A percentile compares a stretch with the other conserved stretches of the same genome.
Conservation (phyloP, 2,888 invertebrate genomes). For the Nephrotoma guestfalica region DNA sequence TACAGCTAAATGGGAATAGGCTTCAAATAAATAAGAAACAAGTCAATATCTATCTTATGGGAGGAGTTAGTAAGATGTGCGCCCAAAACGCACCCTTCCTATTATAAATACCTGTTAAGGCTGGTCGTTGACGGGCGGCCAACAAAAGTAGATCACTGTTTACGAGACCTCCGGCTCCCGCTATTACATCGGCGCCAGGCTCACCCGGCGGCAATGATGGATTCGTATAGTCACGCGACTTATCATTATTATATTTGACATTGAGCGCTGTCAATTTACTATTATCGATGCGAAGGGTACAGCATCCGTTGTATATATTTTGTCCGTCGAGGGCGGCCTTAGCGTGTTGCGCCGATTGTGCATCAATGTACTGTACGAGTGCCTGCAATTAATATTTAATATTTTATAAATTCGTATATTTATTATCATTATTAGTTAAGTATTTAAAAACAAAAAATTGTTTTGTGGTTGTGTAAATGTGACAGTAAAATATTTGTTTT, state of each 20-base stretch:
- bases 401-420: not conserved
- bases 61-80: not conserved
- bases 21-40: constrained; percentile 1
- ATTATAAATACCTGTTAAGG: constrained; percentile 35
- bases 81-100: constrained; percentile 25
- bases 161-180: constrained; percentile 37
- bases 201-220: constrained; percentile 95
- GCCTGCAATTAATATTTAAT: constrained; percentile 49
- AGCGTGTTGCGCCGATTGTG: constrained; percentile 91
- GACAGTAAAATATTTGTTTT: not conserved
- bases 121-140: constrained; percentile 32
- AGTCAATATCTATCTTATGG: not conserved
- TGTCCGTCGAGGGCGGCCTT: constrained; percentile 95
- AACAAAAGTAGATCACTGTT: constrained; percentile 38
- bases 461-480: not conserved
- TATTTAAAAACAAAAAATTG: not conserved
- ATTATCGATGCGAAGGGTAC: constrained; percentile 97
- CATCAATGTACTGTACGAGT: constrained; percentile 96
- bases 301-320: constrained; percentile 99
- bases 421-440: not conserved
- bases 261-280: constrained; percentile 96
- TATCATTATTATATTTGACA: constrained; percentile 99
- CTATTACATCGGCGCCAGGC: constrained; percentile 43
- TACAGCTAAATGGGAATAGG: constrained; percentile 18
- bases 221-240: constrained; percentile 98